phyloP scores from a whole-genome alignment of 2,888 invertebrate species.

The Eustalomyia histrio region DNA sequence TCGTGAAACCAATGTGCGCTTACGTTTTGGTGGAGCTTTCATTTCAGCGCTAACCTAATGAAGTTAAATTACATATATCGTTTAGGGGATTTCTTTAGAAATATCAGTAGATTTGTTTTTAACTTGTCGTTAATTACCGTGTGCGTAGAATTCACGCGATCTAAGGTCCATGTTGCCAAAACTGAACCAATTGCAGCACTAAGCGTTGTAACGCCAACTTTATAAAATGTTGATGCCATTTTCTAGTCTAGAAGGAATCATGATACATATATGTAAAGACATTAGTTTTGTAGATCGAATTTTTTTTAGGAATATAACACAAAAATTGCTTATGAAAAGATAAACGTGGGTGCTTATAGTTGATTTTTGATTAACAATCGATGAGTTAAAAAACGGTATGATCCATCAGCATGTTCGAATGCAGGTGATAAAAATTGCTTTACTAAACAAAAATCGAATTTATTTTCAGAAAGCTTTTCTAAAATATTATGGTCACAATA shows the following conservation, averaged over 20 bases:
- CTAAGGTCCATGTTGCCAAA: constrained; percentile 75
- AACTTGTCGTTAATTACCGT: constrained; percentile 45
- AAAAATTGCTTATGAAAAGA: no score
- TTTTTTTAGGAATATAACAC: no score
- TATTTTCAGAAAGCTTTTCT: no score
- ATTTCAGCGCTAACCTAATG: constrained; percentile 75
- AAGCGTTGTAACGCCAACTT: constrained; percentile 77
- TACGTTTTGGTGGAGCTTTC: constrained; percentile 79
- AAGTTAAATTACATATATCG: constrained; percentile 1
- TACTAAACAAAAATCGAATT: no score
- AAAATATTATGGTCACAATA: no score
- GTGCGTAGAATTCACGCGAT: constrained; percentile 73
- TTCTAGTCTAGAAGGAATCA: constrained; percentile 38
- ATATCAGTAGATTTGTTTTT: neutral
- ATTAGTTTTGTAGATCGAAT: no score
- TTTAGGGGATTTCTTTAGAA: neutral
- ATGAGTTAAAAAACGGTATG: no score
- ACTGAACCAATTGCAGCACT: constrained; percentile 78
- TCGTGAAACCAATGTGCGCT: constrained; percentile 89
- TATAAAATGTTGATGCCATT: constrained; percentile 78
- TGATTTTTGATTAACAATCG: no score
- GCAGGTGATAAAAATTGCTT: no score
- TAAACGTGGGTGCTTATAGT: no score
- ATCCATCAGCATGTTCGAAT: no score
- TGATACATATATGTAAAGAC: no score